Evolutionary conservation across 2,888 invertebrate genomes (phyloP), one percentile per base, ranked within the genome.

Genomic region (Pristionchus entomophagus): DNA sequence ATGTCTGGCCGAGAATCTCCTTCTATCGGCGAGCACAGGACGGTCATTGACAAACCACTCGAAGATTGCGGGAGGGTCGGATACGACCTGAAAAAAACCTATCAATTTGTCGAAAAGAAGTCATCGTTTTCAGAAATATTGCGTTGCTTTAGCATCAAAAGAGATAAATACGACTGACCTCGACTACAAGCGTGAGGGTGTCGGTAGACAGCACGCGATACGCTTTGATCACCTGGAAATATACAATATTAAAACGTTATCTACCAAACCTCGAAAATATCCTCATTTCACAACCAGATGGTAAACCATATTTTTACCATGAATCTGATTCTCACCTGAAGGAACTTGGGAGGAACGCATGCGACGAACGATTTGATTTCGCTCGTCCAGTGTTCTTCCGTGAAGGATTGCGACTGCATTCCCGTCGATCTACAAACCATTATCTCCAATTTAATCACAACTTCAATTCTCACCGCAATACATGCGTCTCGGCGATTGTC

Each of bases 311-410:
- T n/a, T n/a, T n/a, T n/a, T n/a, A n/a, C n/a, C n/a, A n/a, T n/a
- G n/a, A n/a, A n/a, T n/a, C n/a, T n/a, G 12, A 12, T n/a, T 53
- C 56, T 32, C 29, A 89, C 89, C 82, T 89, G 91, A n/a, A 91
- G 90, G 86, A 93, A 93, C 86, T 93, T 93, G n/a, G 93, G 93
- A 32, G 93, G 93, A 22, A 91, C 89, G 35, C 89, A 85, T n/a
- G 92, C 90, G 26, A 92, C 91, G 87, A 92, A 92, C 80, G 91
- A 91, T n/a, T 92, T 92, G 87, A 93, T 92, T 82, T 92, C 93
- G 41, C 92, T 92, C 85, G 91, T 89, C 91, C 93, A 93, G 84
- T 93, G 93, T 82, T 93, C 93, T 87, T 93, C 93, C 26, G 90
- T 91, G 85, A 88, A 91, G 22, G 89, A 89, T 65, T 90, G 89